Conservation (phyloP, 2,113 vertebrate species). For the Thalassarche chlororhynchos region DNA sequence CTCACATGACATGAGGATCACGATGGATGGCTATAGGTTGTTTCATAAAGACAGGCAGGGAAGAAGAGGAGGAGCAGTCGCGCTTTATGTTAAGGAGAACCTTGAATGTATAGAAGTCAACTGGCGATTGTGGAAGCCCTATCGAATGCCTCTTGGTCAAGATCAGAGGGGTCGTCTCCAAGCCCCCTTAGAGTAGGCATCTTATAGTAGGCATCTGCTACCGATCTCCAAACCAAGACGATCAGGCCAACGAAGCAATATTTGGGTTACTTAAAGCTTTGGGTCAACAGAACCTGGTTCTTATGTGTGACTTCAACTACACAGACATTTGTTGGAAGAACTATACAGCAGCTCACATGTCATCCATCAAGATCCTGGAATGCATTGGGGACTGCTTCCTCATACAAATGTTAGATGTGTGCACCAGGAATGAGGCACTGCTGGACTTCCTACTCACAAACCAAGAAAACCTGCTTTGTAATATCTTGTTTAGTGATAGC, state of each 20-base stretch:
- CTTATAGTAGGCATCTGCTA: not conserved
- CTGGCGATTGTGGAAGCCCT: accelerated
- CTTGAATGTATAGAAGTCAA: not conserved
- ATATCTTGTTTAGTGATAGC: not conserved
- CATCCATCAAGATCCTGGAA: not conserved
- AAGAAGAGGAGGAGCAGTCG: not conserved
- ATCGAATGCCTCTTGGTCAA: not conserved
- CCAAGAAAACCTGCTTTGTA: not conserved
- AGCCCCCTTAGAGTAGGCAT: not conserved
- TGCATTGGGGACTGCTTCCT: not conserved
- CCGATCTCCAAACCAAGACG: not conserved
- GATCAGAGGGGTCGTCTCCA: not conserved
- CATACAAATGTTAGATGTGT: not conserved
- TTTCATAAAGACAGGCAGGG: not conserved
- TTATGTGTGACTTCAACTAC: not conserved
- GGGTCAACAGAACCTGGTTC: not conserved
- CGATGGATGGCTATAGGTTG: not conserved
- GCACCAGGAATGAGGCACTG: not conserved
- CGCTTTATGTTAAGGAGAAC: not conserved
- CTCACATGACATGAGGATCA: not conserved
- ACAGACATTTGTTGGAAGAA: not conserved
- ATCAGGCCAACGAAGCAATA: not conserved
- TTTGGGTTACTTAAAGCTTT: not conserved
- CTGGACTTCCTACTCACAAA: not conserved
- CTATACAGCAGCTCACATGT: not conserved